Percentiles rank a stretch among this genome's conserved stretches.
phyloP scores from a whole-genome alignment of 2,888 invertebrate species.

The Asteroscopus sphinx region DNA sequence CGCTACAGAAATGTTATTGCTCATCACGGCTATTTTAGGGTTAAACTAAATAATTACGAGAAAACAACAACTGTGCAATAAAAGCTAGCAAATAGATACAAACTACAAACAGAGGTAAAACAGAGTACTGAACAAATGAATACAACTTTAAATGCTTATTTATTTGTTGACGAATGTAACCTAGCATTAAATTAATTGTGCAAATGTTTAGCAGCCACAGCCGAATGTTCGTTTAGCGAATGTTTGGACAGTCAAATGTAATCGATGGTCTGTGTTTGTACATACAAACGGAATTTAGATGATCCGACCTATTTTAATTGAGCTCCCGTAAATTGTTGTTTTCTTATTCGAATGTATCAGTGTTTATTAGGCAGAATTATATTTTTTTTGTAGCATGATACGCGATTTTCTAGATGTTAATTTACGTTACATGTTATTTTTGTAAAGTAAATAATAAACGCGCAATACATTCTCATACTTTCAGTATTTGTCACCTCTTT shows the following conservation, averaged over 20 bases:
- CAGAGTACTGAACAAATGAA: not conserved
- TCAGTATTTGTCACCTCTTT: too few species aligned
- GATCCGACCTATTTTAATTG: conserved; percentile 29
- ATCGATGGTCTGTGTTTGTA: conserved; percentile 30
- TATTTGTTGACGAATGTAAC: conserved; percentile 16
- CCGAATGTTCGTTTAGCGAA: conserved; percentile 20
- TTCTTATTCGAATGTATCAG: not conserved
- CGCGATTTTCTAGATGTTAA: too few species aligned
- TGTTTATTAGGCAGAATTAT: not conserved
- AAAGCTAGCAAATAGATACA: conserved; percentile 1
- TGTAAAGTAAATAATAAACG: too few species aligned
- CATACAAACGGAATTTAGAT: conserved; percentile 41
- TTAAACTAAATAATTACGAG: conserved; percentile 6
- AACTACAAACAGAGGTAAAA: too few species aligned
- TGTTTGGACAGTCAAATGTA: conserved; percentile 28
- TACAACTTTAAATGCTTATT: conserved; percentile 3
- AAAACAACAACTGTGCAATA: conserved; percentile 1
- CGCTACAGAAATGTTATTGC: conserved; percentile 15
- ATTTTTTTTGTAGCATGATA: not conserved
- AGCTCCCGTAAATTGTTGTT: conserved; percentile 12
- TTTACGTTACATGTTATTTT: too few species aligned
- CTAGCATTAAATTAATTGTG: conserved; percentile 14
- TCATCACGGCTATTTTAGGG: not conserved
- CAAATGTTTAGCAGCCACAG: conserved; percentile 21
- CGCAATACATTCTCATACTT: not conserved